Percentiles rank a stretch among this genome's conserved stretches.
Evolutionary conservation across 2,113 vertebrate genomes (phyloP).

Genomic region (Heterocephalus glaber): DNA sequence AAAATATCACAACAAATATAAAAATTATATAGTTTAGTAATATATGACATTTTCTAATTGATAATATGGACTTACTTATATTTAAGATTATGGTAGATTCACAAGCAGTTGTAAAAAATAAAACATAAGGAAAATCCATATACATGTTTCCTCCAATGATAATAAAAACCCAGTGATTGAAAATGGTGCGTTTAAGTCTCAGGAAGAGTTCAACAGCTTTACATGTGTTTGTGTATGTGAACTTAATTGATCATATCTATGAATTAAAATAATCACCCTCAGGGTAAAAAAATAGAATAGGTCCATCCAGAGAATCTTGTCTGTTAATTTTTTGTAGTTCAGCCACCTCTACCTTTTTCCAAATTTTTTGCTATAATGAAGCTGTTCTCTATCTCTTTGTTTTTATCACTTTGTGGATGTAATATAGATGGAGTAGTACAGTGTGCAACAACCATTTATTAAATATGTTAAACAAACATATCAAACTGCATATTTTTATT

Average conservation of each 20-base stretch:
- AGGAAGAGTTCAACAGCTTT: not conserved
- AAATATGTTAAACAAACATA: not conserved
- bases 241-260: not conserved
- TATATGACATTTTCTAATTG: not conserved
- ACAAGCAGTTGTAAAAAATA: not conserved
- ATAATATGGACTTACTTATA: not conserved
- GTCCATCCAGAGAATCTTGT: not conserved
- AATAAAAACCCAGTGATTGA: not conserved
- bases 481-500: not conserved
- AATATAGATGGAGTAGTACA: not conserved
- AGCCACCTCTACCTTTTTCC: not conserved
- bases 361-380: not conserved
- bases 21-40: not conserved
- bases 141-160: not conserved
- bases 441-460: not conserved
- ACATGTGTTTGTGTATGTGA: not conserved
- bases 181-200: fast-evolving
- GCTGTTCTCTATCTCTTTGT: not conserved
- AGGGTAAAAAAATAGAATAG: not conserved
- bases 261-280: not conserved
- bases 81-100: not conserved
- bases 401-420: not conserved
- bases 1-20: not conserved
- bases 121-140: not conserved
- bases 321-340: not conserved